phyloP scores from a whole-genome alignment of 2,888 invertebrate genomes.

The Zaprionus obscuricornis region DNA sequence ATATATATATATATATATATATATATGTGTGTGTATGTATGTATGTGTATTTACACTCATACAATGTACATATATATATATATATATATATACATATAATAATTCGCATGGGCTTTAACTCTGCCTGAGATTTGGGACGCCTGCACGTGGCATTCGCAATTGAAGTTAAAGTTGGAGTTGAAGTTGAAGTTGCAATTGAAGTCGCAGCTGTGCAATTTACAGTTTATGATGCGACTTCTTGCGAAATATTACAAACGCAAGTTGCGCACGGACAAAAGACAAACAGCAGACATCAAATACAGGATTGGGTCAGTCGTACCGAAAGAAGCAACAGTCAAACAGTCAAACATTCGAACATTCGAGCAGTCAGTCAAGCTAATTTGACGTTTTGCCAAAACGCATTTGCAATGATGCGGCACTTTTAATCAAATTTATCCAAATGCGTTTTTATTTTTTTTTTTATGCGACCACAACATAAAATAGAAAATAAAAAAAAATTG shows the following conservation, averaged over 20 bases:
- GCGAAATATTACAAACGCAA: conserved; percentile 54
- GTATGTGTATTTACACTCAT: too few species aligned
- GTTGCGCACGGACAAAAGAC: conserved; percentile 3
- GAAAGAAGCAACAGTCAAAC: too few species aligned
- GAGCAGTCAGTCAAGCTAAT: conserved; percentile 56
- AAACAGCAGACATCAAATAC: neutral
- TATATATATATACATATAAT: conserved; percentile 5
- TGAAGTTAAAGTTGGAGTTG: too few species aligned
- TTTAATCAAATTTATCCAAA: conserved; percentile 20
- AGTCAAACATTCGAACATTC: conserved; percentile 32
- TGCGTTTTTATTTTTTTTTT: neutral
- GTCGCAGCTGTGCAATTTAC: conserved; percentile 77
- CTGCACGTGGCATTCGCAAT: conserved; percentile 80
- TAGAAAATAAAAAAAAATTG: too few species aligned
- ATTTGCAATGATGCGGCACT: conserved; percentile 55
- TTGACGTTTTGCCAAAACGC: conserved; percentile 53
- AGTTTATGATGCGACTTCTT: conserved; percentile 71
- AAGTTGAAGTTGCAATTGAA: too few species aligned
- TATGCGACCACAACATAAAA: conserved; percentile 5
- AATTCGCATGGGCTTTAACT: conserved; percentile 55
- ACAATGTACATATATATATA: conserved; percentile 9
- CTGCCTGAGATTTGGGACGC: conserved; percentile 52
- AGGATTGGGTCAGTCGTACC: conserved; percentile 69
- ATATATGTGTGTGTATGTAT: too few species aligned
- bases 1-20: conserved; percentile 1